Conservation (phyloP, 2,888 invertebrate genomes). For the Anoncus sp. region DNA sequence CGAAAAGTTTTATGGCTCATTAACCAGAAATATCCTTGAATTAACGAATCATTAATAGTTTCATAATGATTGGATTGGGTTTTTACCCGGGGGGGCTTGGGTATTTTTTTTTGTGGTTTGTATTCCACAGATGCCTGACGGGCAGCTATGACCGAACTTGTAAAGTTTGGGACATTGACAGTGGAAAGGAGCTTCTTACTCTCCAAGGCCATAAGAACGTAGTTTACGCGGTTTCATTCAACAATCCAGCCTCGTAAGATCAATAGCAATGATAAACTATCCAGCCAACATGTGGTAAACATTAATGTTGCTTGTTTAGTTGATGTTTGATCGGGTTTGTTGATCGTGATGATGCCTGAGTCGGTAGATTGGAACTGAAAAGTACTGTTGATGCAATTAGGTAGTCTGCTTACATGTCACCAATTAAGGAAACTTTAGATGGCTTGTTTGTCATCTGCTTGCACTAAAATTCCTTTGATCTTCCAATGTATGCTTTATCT, state of each 20-base stretch:
- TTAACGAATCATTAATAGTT: background rate
- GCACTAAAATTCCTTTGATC: no score
- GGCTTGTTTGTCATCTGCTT: no score
- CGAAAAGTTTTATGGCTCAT: background rate
- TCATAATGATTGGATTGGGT: no score
- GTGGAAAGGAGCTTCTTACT: conserved; percentile 88
- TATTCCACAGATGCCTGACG: conserved; percentile 87
- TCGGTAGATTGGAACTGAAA: no score
- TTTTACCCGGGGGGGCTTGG: background rate
- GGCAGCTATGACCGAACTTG: conserved; percentile 95
- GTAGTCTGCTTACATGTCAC: no score
- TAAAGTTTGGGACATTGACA: conserved; percentile 90
- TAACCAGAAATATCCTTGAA: background rate
- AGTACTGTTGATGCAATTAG: no score
- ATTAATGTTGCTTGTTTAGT: background rate
- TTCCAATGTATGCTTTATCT: no score
- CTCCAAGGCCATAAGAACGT: conserved; percentile 92
- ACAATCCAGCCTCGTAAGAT: conserved; percentile 89
- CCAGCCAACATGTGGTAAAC: no score
- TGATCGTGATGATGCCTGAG: no score
- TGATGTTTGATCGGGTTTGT: background rate
- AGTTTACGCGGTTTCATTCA: conserved; percentile 92
- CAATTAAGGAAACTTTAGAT: no score
- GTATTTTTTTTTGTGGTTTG: conserved; percentile 11
- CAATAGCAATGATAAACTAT: background rate